phyloP scores from a whole-genome alignment of 2,888 invertebrate species.

The Petrolisthes manimaculis region DNA sequence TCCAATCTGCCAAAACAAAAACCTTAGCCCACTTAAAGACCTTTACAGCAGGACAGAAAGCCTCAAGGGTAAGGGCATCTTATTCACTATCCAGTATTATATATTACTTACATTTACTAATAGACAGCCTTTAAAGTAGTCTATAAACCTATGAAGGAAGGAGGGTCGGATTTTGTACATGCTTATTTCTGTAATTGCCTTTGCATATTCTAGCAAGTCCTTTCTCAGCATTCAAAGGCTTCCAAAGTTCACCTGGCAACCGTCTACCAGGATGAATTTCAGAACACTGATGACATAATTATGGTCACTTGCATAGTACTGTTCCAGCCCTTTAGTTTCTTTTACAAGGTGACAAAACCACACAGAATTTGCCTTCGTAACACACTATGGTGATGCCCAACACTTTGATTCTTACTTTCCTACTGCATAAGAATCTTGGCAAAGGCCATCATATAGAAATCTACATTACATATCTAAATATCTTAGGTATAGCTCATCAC shows the following conservation, averaged over 20 bases:
- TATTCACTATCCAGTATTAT: conserved; percentile 34
- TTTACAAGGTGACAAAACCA: not conserved
- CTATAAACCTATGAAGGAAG: conserved; percentile 44
- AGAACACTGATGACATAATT: conserved; percentile 20
- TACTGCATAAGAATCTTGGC: conserved; percentile 54
- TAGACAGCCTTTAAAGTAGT: conserved; percentile 38
- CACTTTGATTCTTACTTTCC: conserved; percentile 48
- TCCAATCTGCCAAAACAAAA: not conserved
- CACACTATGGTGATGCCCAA: conserved; percentile 38
- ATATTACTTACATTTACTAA: conserved; percentile 45
- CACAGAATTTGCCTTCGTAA: conserved; percentile 12
- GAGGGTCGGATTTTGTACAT: conserved; percentile 58
- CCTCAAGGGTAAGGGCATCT: conserved; percentile 55
- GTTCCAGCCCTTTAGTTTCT: not conserved
- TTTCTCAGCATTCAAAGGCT: conserved; percentile 38
- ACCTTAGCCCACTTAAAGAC: conserved; percentile 29
- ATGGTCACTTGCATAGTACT: conserved; percentile 19
- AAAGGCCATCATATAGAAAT: conserved; percentile 60
- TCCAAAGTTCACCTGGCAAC: conserved; percentile 25
- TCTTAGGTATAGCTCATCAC: conserved; percentile 63
- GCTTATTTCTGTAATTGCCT: conserved; percentile 46
- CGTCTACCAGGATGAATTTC: conserved; percentile 20
- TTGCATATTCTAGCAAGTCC: conserved; percentile 47
- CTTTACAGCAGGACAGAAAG: conserved; percentile 55
- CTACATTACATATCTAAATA: conserved; percentile 58